A percentile compares a stretch with the other conserved stretches of the same genome.
Evolutionary conservation across 2,888 invertebrate species (phyloP).

Genomic region (Lasiommata megera): DNA sequence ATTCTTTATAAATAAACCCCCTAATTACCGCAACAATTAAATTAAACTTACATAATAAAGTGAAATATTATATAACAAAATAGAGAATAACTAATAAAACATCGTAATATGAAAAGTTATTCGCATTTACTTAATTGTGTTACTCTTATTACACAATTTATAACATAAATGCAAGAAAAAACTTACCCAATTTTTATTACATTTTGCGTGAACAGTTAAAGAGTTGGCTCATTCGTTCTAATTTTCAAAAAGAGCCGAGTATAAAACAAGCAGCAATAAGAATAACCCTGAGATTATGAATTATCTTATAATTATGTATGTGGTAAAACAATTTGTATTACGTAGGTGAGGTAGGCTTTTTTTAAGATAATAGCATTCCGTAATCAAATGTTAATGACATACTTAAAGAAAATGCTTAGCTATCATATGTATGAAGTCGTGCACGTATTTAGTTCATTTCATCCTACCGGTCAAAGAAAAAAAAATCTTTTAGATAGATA

Average conservation of each 20-base stretch:
- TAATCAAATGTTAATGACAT: neutral
- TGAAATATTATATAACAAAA: neutral
- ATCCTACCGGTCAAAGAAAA: too few relatives aligned
- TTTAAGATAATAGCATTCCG: neutral
- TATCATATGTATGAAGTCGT: too few relatives aligned
- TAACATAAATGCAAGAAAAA: neutral
- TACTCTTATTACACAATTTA: neutral
- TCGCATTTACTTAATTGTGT: neutral
- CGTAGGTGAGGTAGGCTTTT: neutral
- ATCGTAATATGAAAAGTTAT: neutral
- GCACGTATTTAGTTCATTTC: too few relatives aligned
- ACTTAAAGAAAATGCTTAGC: too few relatives aligned
- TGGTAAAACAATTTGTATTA: conserved; percentile 5
- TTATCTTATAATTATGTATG: conserved; percentile 2
- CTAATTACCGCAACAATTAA: neutral
- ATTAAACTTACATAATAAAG: too few relatives aligned
- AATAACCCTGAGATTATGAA: conserved; percentile 11
- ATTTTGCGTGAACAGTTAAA: conserved; percentile 5
- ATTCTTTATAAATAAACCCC: neutral
- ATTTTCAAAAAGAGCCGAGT: neutral
- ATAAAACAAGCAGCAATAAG: conserved; percentile 4
- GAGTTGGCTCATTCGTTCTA: conserved; percentile 7
- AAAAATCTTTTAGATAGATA: too few relatives aligned
- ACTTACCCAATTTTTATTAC: conserved; percentile 16
- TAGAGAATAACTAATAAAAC: neutral